Evolutionary conservation across 1,140 invertebrate species (phyloP).

Genomic region (Dolichoris vasculosae): DNA sequence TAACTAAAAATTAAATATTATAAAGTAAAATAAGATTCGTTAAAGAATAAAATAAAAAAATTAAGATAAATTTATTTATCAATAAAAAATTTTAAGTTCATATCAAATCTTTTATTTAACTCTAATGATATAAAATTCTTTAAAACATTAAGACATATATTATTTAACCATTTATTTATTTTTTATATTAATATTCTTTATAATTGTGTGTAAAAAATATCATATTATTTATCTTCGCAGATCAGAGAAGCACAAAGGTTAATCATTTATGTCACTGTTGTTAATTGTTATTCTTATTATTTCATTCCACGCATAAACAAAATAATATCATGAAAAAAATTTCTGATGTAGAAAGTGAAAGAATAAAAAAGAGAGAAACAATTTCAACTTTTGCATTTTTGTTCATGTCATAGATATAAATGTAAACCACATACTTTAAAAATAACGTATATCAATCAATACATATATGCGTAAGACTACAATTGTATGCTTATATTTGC

Average conservation of each 20-base stretch:
- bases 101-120: not conserved
- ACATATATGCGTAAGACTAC: not conserved
- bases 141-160: not conserved
- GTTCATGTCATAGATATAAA: not conserved
- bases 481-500: not conserved
- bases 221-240: not conserved
- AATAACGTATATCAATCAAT: not conserved
- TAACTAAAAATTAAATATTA: too few relatives aligned
- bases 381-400: not conserved
- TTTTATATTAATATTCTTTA: not conserved
- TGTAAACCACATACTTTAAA: not conserved
- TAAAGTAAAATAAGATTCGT: too few relatives aligned
- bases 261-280: not conserved
- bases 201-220: not conserved
- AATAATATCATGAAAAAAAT: not conserved
- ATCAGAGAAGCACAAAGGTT: not conserved
- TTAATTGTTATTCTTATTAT: constrained; percentile 17
- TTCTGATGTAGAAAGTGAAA: not conserved
- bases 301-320: not conserved
- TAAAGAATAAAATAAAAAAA: not conserved
- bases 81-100: not conserved
- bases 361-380: not conserved
- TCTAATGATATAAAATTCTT: not conserved
- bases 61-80: not conserved
- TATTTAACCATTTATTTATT: not conserved